Percentiles rank a stretch among this genome's conserved stretches.
Conservation (phyloP, 2,888 invertebrate genomes). For the Heliconius ethilla region DNA sequence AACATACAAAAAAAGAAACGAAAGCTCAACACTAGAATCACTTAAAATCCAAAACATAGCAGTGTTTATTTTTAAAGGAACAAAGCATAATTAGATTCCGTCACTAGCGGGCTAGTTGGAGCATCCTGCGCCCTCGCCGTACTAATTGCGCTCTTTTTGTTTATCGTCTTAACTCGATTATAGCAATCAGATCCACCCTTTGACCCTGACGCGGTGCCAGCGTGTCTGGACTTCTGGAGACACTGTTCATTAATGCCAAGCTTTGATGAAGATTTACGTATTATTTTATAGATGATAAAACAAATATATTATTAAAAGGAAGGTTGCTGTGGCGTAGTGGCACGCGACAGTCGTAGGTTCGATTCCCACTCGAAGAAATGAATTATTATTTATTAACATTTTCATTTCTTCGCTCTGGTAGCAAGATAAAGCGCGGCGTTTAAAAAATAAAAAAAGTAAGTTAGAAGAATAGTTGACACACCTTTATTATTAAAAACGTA, state of each 20-base stretch:
- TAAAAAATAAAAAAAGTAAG: too few species aligned
- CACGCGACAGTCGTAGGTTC: too few species aligned
- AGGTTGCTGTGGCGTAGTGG: too few species aligned
- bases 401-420: too few species aligned
- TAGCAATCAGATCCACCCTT: constrained; percentile 76
- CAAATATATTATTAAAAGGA: not conserved
- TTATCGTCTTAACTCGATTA: constrained; percentile 78
- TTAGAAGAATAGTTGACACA: too few species aligned
- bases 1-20: not conserved
- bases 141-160: constrained; percentile 79
- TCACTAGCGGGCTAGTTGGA: constrained; percentile 57
- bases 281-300: not conserved
- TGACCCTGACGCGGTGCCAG: constrained; percentile 63
- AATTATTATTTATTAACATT: too few species aligned
- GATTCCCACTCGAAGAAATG: too few species aligned
- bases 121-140: constrained; percentile 73
- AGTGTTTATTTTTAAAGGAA: constrained; percentile 51
- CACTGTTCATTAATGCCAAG: constrained; percentile 45
- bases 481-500: too few species aligned
- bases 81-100: constrained; percentile 57
- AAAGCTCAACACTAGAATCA: constrained; percentile 24
- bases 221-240: constrained; percentile 61
- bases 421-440: too few species aligned
- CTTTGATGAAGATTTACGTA: constrained; percentile 10
- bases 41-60: constrained; percentile 23